Base-by-base conservation (phyloP, 2,888 invertebrate genomes). In the Lottia gigantea region DNA sequence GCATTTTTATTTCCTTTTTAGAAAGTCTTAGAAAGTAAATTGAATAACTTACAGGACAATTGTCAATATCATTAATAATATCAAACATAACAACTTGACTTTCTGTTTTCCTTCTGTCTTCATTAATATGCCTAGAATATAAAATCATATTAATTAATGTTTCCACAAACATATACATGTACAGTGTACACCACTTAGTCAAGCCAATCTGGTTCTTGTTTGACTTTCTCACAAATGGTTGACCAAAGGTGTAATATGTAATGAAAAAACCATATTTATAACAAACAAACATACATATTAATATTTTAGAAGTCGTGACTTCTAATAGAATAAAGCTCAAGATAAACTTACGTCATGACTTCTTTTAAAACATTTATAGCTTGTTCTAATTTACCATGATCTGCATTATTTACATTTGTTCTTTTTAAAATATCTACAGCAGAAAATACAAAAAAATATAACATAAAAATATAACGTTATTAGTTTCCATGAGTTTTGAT, bases 31-130 rank as follows among this genome's bases (percentile, higher is more conserved):
- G n/a, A n/a, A n/a, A n/a, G n/a, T n/a, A n/a, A n/a, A 70, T 49
- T 46, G 25, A 19, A 26, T 46, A 46, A 83, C 85, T 83, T 88
- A 95, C 95, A 77, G 98, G 98, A 89, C 97, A 98, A 89, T 96
- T 95, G 87, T 98, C 98, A 84, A 99, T 98, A 88, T 98, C 97
- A 88, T 98, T 96, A 90, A 97, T 95, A 78, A 98, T 95, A 90
- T 97, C 96, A 90, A 99, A 97, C 92, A 98, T 94, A 80, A 94
- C 95, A 87, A 97, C 92, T 89, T 97, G 95, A 16, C 95, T 95
- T 90, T 98, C 98, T 0, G 97, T 96, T 91, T 95, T 95, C 83
- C 97, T 91, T 89, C 97, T 98, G 90, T 97, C 97, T 90, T 98
- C 98, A 90, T 99, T 99, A 82, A 99, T 97, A 88, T 96, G 95